Conservation (phyloP, 2,113 vertebrate genomes). For the Hirundichthys speculiger region DNA sequence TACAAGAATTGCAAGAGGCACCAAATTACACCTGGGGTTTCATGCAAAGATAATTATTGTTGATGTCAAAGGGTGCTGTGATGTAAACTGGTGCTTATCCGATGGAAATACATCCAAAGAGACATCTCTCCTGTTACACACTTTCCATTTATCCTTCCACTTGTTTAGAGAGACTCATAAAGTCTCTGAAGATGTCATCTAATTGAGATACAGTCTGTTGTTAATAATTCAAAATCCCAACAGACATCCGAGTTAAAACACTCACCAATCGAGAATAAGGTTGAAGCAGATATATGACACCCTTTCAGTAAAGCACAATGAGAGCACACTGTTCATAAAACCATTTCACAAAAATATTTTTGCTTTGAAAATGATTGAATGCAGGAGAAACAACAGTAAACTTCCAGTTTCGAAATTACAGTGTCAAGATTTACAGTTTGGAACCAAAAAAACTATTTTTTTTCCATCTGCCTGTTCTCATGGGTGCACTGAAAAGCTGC, state of each 20-base stretch:
- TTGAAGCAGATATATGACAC: slow-evolving; percentile 2
- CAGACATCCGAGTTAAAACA: slow-evolving; percentile 43
- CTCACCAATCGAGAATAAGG: background rate
- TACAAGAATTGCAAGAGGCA: slow-evolving; percentile 31
- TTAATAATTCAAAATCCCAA: slow-evolving; percentile 64
- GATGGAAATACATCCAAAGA: slow-evolving; percentile 3
- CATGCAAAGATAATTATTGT: slow-evolving; percentile 37
- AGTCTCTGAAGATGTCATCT: slow-evolving; percentile 61
- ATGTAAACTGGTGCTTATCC: slow-evolving; percentile 1
- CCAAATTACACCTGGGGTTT: slow-evolving; percentile 49
- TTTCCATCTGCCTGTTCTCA: background rate
- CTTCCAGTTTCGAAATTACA: background rate
- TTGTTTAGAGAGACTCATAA: slow-evolving; percentile 55
- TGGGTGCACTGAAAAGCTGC: background rate
- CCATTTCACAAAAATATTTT: background rate
- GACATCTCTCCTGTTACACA: slow-evolving; percentile 7
- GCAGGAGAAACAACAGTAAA: background rate
- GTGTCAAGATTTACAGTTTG: too few relatives aligned
- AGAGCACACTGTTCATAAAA: background rate
- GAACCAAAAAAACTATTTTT: background rate
- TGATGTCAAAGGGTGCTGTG: slow-evolving; percentile 36
- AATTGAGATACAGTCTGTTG: slow-evolving; percentile 57
- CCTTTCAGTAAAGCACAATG: too few relatives aligned
- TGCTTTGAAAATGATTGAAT: background rate
- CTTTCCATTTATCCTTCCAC: slow-evolving; percentile 50